Conservation (phyloP, 2,888 invertebrate genomes). For the Melanostoma mellinum region DNA sequence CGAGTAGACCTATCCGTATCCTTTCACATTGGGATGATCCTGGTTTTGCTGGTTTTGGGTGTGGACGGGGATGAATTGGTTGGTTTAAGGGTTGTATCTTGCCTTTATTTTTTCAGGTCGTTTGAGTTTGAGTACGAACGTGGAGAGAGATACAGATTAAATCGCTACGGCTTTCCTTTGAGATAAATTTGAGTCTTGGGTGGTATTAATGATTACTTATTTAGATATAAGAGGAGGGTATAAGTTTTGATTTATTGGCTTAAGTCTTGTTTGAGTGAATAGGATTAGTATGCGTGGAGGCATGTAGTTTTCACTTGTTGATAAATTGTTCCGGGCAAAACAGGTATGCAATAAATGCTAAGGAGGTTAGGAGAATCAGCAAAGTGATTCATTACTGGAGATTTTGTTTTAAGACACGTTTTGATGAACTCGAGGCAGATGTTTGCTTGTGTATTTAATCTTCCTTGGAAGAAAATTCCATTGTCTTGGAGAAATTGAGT, state of each 20-base stretch:
- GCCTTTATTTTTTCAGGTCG: conserved; percentile 15
- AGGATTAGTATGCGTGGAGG: conserved; percentile 6
- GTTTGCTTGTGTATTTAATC: no score
- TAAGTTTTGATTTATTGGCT: conserved; percentile 24
- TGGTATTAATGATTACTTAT: conserved; percentile 35
- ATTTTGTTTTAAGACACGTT: no score
- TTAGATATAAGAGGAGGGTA: neutral
- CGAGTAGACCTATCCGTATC: neutral
- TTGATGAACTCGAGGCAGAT: no score
- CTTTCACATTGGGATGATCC: conserved; percentile 31
- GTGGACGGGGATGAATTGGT: conserved; percentile 6
- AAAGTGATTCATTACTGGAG: no score
- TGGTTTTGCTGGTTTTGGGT: conserved; percentile 24
- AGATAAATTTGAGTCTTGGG: conserved; percentile 13
- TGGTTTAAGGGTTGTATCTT: neutral
- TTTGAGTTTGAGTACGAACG: conserved; percentile 5
- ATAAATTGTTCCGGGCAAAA: neutral
- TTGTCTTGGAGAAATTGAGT: no score
- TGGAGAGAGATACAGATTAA: neutral
- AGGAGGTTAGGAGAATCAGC: no score
- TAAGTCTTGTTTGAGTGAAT: conserved; percentile 10
- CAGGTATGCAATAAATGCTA: no score
- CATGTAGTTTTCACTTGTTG: neutral
- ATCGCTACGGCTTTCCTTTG: conserved; percentile 12
- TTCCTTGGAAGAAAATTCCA: no score